Percentiles rank a stretch among this genome's conserved stretches.
Evolutionary conservation across 2,797 vertebrate species (phyloP).

Genomic region (Chelon labrosus): DNA sequence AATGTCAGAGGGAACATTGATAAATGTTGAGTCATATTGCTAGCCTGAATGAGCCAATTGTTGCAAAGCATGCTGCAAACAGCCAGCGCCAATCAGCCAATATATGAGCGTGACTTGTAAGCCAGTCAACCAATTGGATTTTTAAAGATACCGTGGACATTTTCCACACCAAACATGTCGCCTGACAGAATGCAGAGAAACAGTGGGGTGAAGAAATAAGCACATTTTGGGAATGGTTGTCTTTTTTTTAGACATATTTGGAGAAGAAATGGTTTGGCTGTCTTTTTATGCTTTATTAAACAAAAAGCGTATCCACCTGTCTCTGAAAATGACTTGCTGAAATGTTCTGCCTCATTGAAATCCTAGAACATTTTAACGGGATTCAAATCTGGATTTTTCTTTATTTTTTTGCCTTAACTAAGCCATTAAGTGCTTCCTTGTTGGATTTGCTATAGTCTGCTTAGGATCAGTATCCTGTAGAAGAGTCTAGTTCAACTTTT

Average conservation of each 20-base stretch:
- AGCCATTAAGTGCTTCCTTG: neutral
- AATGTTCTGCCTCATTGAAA: neutral
- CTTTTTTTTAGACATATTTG: neutral
- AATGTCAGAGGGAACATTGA: neutral
- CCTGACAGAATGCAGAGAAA: neutral
- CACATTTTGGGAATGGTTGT: neutral
- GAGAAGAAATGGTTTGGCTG: neutral
- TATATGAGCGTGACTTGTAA: neutral
- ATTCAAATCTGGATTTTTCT: conserved; percentile 26
- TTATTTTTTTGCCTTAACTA: conserved; percentile 1
- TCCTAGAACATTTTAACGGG: conserved; percentile 2
- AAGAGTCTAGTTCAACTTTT: neutral
- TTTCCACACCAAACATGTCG: neutral
- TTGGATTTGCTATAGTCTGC: neutral
- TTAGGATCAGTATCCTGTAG: neutral
- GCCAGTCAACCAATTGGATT: neutral
- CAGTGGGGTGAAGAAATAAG: neutral
- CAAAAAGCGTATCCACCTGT: neutral
- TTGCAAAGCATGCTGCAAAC: neutral
- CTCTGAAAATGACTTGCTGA: neutral
- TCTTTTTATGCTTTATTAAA: too few species aligned
- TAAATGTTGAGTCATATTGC: neutral
- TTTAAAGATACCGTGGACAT: neutral
- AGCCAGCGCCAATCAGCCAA: neutral
- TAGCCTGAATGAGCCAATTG: neutral